Evolutionary conservation across 1,140 invertebrate species (phyloP).

Genomic region (Samia ricini): DNA sequence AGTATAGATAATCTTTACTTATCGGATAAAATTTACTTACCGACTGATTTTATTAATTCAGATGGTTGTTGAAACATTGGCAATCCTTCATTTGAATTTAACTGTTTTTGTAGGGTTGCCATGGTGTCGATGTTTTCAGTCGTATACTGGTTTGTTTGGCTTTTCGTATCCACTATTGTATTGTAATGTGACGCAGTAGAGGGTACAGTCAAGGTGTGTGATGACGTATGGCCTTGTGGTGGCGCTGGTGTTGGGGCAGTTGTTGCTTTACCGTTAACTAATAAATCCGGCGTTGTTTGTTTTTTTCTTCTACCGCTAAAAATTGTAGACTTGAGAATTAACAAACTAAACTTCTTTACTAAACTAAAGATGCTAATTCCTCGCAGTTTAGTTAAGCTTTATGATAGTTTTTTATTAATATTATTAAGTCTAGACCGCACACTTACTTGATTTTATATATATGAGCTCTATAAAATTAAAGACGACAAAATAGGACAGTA

Average conservation of each 20-base stretch:
- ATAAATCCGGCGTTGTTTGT: constrained; percentile 54
- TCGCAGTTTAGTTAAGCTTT: background rate
- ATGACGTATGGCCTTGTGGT: background rate
- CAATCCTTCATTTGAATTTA: background rate
- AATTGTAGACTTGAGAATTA: background rate
- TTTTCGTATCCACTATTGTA: background rate
- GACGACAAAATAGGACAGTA: no score
- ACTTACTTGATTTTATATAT: no score
- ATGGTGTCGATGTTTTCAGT: background rate
- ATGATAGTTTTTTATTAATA: no score
- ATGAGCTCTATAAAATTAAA: no score
- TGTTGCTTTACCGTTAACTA: constrained; percentile 47
- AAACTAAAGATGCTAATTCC: background rate
- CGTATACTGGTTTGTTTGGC: background rate
- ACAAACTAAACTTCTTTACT: background rate
- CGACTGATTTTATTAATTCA: background rate
- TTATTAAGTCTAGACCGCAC: no score
- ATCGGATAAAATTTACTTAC: background rate
- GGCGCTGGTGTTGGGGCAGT: background rate
- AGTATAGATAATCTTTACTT: no score
- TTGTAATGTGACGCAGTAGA: background rate
- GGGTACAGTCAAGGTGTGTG: background rate
- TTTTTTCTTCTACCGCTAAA: constrained; percentile 29
- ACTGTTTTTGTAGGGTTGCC: background rate
- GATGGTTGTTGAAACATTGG: background rate